These are phyloP conservation scores for Prolemur simus DNA, from an alignment of 2,113 vertebrate species.

Conservation along the genomic window DNA sequence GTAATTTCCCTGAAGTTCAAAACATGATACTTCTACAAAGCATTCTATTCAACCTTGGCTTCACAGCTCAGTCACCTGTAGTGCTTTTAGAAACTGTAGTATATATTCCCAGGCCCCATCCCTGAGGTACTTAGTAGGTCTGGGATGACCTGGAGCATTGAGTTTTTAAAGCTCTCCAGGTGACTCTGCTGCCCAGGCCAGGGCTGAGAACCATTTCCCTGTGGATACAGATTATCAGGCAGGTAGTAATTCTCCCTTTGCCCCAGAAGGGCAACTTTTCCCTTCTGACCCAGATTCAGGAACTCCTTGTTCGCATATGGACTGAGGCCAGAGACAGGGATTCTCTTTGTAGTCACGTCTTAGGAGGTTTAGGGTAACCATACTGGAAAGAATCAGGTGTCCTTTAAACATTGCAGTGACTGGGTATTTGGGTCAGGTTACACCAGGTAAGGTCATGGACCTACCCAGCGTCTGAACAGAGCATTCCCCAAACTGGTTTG, in stretches of 20 bases:
- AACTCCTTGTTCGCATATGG: neutral
- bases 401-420: conserved; percentile 23
- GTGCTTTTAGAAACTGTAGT: neutral
- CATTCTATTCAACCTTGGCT: neutral
- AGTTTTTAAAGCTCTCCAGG: neutral
- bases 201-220: neutral
- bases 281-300: conserved; percentile 53
- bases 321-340: conserved; percentile 37
- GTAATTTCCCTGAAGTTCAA: neutral
- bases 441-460: neutral
- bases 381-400: conserved; percentile 53
- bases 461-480: neutral
- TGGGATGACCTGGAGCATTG: neutral
- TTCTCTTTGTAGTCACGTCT: conserved; percentile 53
- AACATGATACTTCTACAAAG: neutral
- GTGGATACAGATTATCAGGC: neutral
- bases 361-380: conserved; percentile 26
- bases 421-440: neutral
- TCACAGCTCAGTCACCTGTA: neutral
- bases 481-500: neutral
- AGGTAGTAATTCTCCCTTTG: neutral
- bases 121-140: neutral
- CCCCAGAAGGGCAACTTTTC: neutral
- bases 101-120: neutral
- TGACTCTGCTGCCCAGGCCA: neutral